A percentile compares a stretch with the other conserved stretches of the same genome.
phyloP scores from a whole-genome alignment of 2,888 invertebrate genomes.

The Tinea trinotella region DNA sequence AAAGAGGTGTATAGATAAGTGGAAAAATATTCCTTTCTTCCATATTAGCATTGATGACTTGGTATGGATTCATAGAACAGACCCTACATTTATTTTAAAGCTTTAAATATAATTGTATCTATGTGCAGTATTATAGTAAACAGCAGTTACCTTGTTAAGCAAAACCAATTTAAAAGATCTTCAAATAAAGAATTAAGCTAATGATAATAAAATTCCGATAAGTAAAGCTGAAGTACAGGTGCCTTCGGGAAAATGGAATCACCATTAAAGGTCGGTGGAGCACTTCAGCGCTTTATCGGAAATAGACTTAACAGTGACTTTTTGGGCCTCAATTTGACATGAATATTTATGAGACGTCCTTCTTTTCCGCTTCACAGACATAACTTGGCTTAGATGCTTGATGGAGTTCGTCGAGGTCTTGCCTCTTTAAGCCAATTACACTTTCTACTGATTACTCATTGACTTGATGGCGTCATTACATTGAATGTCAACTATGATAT shows the following conservation, averaged over 20 bases:
- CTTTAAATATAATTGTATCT: too few relatives aligned
- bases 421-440: conserved; percentile 16
- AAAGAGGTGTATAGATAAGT: too few relatives aligned
- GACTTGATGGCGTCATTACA: background rate
- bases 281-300: conserved; percentile 52
- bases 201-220: conserved; percentile 19
- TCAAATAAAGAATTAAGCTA: conserved; percentile 12
- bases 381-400: conserved; percentile 18
- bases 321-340: conserved; percentile 55
- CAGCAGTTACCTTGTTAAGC: background rate
- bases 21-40: too few relatives aligned
- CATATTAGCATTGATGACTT: too few relatives aligned
- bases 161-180: background rate
- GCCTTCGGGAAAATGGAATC: conserved; percentile 36
- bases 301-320: conserved; percentile 64
- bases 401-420: conserved; percentile 11
- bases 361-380: conserved; percentile 41
- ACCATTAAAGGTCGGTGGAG: conserved; percentile 43
- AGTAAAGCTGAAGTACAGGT: conserved; percentile 16
- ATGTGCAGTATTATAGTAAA: background rate
- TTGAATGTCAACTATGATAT: background rate
- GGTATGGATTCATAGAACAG: too few relatives aligned
- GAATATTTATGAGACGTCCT: conserved; percentile 63
- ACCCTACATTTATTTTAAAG: too few relatives aligned
- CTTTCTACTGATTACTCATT: background rate